phyloP scores from a whole-genome alignment of 1,140 invertebrate genomes.

The Leptopilina boulardi region DNA sequence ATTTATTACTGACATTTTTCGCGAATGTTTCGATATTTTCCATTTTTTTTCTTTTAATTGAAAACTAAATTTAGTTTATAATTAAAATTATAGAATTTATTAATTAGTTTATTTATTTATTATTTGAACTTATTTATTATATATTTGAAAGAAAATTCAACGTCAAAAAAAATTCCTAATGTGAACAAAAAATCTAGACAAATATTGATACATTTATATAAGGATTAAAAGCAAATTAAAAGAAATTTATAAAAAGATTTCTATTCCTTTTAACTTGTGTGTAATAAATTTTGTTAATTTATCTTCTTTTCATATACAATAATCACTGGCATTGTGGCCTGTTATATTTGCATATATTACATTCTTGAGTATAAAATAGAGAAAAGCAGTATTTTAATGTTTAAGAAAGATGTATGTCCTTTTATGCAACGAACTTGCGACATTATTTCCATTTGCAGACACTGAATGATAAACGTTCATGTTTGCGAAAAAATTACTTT shows the following conservation, averaged over 20 bases:
- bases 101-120: too few species aligned
- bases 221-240: too few species aligned
- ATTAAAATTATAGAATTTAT: too few species aligned
- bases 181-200: too few species aligned
- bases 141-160: too few species aligned
- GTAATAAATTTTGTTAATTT: conserved; percentile 2
- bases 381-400: neutral
- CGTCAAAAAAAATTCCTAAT: too few species aligned
- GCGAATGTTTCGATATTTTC: neutral
- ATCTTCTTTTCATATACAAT: neutral
- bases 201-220: too few species aligned
- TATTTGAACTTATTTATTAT: too few species aligned
- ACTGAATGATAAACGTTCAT: neutral
- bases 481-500: neutral
- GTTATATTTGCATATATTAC: conserved; percentile 25
- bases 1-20: neutral
- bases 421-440: neutral
- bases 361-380: neutral
- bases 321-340: neutral
- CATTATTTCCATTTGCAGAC: conserved; percentile 12
- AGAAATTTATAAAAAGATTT: too few species aligned
- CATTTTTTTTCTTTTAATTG: too few species aligned
- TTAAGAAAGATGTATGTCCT: conserved; percentile 18
- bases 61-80: too few species aligned
- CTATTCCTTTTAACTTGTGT: neutral